A percentile compares a stretch with the other conserved stretches of the same genome.
Evolutionary conservation across 2,113 vertebrate genomes (phyloP).

Genomic region (Leptobrachium ailaonicum): DNA sequence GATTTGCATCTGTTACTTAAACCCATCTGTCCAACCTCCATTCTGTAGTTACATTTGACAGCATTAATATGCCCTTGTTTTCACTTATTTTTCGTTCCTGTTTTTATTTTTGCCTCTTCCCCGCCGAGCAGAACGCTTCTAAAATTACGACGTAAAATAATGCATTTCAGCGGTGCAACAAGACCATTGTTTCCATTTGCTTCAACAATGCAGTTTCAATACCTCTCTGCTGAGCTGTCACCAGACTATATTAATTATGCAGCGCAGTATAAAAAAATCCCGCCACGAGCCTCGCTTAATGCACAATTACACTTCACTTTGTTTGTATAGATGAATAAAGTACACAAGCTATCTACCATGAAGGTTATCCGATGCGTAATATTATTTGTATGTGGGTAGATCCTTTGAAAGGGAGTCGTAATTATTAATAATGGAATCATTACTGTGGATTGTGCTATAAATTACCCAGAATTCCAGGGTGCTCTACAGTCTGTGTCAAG

Average conservation of each 20-base stretch:
- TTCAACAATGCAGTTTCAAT: too few relatives aligned
- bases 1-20: too few relatives aligned
- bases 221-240: neutral
- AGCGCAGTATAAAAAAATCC: neutral
- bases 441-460: slow-evolving; percentile 25
- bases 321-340: neutral
- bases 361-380: slow-evolving; percentile 31
- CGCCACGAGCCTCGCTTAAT: neutral
- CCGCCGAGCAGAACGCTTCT: too few relatives aligned
- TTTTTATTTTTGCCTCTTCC: too few relatives aligned
- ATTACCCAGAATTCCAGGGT: slow-evolving; percentile 33
- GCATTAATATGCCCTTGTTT: too few relatives aligned
- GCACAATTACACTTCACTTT: neutral
- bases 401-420: slow-evolving; percentile 5
- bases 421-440: slow-evolving; percentile 44
- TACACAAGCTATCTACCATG: neutral
- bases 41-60: too few relatives aligned
- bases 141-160: too few relatives aligned
- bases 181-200: too few relatives aligned
- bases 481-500: slow-evolving; percentile 9
- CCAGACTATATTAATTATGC: neutral
- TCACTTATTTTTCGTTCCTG: too few relatives aligned
- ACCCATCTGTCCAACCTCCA: too few relatives aligned
- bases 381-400: slow-evolving; percentile 29
- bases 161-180: too few relatives aligned